Conservation (phyloP, 2,888 invertebrate species). For the Leucozona laternaria region DNA sequence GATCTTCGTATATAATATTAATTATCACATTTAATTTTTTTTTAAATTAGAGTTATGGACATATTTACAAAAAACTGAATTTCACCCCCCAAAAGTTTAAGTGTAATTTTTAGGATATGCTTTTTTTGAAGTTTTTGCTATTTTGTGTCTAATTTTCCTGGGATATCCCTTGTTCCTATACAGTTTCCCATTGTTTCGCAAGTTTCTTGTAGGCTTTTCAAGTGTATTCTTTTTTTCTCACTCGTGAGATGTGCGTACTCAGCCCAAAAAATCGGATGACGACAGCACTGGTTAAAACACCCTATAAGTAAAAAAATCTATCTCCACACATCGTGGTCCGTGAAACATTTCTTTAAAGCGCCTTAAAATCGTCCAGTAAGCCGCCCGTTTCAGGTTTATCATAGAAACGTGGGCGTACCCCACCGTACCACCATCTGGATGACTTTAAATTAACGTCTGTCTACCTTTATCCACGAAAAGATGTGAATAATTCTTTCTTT, state of each 20-base stretch:
- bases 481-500: conserved; percentile 48
- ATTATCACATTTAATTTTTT: too few relatives aligned
- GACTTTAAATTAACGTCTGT: conserved; percentile 72
- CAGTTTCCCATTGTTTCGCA: too few relatives aligned
- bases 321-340: background rate
- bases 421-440: conserved; percentile 67
- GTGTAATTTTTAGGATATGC: too few relatives aligned
- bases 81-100: too few relatives aligned
- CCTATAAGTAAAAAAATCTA: conserved; percentile 16
- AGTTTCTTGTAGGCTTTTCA: background rate
- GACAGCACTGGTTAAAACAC: conserved; percentile 29
- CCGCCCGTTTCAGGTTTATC: conserved; percentile 21
- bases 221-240: background rate
- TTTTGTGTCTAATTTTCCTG: too few relatives aligned
- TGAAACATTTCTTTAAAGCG: background rate
- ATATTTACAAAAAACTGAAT: too few relatives aligned
- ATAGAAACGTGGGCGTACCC: conserved; percentile 62
- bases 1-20: too few relatives aligned
- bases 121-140: too few relatives aligned
- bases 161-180: too few relatives aligned
- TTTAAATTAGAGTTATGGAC: too few relatives aligned
- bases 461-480: conserved; percentile 59
- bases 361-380: conserved; percentile 39
- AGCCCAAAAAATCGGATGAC: background rate
- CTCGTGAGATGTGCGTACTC: background rate